A percentile compares a stretch with the other conserved stretches of the same genome.
These are phyloP conservation scores for Stenodema calcarata DNA, from an alignment of 2,888 invertebrate species.

Conservation along the genomic window DNA sequence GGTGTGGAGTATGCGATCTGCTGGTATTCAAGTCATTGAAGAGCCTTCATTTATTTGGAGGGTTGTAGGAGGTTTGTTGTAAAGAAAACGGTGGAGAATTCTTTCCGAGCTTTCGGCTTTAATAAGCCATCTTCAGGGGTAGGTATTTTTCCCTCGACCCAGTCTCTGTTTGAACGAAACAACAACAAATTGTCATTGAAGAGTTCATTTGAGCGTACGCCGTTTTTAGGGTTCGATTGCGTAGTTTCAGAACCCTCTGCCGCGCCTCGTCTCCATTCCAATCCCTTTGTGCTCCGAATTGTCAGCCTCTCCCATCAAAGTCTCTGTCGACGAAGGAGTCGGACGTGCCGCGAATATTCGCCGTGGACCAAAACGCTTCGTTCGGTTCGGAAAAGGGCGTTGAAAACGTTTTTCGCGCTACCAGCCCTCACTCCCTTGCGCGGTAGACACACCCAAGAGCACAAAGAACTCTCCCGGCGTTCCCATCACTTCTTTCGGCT, in stretches of 20 bases:
- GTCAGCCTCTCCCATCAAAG: constrained; percentile 1
- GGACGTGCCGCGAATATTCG: constrained; percentile 33
- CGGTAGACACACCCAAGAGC: background rate
- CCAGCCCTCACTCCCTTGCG: background rate
- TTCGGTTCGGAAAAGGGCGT: background rate
- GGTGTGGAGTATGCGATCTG: too few relatives aligned
- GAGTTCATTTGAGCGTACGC: too few relatives aligned
- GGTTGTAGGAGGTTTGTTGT: too few relatives aligned
- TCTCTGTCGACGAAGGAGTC: background rate
- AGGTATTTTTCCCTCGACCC: too few relatives aligned
- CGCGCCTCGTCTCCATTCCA: background rate
- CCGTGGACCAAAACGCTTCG: background rate
- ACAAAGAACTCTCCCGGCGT: background rate
- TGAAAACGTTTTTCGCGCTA: background rate
- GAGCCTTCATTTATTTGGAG: too few relatives aligned
- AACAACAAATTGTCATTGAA: too few relatives aligned
- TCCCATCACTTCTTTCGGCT: background rate
- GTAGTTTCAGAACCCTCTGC: background rate
- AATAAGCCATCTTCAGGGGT: too few relatives aligned
- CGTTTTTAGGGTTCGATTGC: background rate
- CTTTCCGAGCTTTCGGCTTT: too few relatives aligned
- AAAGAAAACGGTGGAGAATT: too few relatives aligned
- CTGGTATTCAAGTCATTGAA: too few relatives aligned
- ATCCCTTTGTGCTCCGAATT: background rate
- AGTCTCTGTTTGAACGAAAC: too few relatives aligned